These are phyloP conservation scores for Tinea pellionella DNA, from an alignment of 2,888 invertebrate species.

Conservation along the genomic window DNA sequence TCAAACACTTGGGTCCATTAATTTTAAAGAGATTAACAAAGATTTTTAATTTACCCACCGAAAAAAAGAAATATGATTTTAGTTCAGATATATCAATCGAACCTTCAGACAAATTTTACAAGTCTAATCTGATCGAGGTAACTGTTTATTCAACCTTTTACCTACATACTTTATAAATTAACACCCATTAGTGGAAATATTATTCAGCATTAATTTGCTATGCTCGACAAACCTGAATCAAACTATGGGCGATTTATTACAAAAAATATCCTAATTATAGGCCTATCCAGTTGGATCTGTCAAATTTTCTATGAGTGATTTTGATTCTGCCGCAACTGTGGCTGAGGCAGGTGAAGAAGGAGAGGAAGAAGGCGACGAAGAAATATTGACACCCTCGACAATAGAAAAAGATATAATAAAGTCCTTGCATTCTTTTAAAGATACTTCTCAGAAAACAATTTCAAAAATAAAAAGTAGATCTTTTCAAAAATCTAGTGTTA, in stretches of 20 bases:
- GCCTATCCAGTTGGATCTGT: neutral
- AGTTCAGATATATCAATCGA: slow-evolving; percentile 28
- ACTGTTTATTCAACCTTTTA: neutral
- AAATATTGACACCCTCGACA: neutral
- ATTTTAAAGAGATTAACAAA: slow-evolving; percentile 45
- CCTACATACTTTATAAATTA: no score
- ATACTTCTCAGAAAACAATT: neutral
- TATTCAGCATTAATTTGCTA: no score
- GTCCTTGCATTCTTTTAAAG: neutral
- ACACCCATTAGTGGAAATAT: no score
- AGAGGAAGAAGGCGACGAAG: slow-evolving; percentile 17
- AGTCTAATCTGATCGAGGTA: slow-evolving; percentile 15
- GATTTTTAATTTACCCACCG: slow-evolving; percentile 40
- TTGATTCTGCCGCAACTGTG: slow-evolving; percentile 20
- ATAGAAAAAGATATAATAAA: neutral
- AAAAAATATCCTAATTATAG: no score
- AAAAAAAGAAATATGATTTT: slow-evolving; percentile 31
- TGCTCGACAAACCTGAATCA: no score
- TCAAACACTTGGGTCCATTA: slow-evolving; percentile 31
- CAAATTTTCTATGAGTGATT: slow-evolving; percentile 31
- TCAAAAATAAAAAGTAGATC: slow-evolving; percentile 14
- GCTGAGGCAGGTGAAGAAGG: slow-evolving; percentile 24
- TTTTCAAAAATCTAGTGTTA: slow-evolving; percentile 17
- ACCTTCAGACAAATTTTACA: slow-evolving; percentile 38
- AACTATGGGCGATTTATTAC: no score